Evolutionary conservation across 2,888 invertebrate species (phyloP).

Genomic region (Rhogogaster chlorosoma): DNA sequence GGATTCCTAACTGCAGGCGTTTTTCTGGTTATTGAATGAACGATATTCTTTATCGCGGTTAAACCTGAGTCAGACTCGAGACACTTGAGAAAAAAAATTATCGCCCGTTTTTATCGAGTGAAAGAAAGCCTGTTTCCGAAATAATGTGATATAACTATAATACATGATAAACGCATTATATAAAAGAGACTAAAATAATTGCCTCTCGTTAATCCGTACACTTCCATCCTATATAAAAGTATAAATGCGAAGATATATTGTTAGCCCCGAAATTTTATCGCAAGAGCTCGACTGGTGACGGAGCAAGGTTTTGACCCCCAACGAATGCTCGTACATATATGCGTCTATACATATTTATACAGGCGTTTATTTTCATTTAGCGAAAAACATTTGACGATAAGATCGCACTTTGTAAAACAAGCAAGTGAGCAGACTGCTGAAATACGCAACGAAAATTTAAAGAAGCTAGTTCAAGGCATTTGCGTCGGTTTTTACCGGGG

Average conservation of each 20-base stretch:
- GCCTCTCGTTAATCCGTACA: not conserved
- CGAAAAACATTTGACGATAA: constrained; percentile 4
- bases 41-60: not conserved
- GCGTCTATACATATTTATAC: not conserved
- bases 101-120: not conserved
- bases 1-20: not conserved
- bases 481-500: not conserved
- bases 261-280: not conserved
- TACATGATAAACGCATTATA: too few species aligned
- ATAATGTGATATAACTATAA: not conserved
- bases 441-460: not conserved
- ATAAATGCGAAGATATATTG: not conserved
- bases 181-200: not conserved
- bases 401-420: not conserved
- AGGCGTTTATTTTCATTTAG: not conserved
- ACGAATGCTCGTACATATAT: not conserved
- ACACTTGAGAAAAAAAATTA: not conserved
- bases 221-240: not conserved
- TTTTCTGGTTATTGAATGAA: not conserved
- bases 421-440: not conserved
- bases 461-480: not conserved
- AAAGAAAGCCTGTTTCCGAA: not conserved
- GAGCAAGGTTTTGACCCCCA: not conserved
- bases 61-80: not conserved
- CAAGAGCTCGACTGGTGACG: not conserved